These are phyloP conservation scores for Scarus forsteni DNA, from an alignment of 2,797 vertebrate genomes.

Conservation along the genomic window DNA sequence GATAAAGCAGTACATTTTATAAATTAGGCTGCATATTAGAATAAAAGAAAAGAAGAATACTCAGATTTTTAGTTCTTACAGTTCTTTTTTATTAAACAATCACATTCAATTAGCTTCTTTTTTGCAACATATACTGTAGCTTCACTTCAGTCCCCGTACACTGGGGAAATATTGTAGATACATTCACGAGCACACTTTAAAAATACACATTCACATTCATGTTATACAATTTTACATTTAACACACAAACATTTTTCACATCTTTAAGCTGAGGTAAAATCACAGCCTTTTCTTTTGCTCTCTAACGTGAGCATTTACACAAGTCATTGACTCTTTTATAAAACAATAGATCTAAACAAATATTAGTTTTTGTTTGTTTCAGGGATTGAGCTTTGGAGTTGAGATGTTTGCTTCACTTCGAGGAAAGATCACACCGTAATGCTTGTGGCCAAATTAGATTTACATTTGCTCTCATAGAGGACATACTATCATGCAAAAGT, in stretches of 20 bases:
- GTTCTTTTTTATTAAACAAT: constrained; percentile 33
- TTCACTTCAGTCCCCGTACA: constrained; percentile 68
- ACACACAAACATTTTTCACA: constrained; percentile 65
- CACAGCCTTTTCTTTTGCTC: constrained; percentile 43
- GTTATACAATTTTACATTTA: constrained; percentile 40
- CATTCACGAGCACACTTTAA: constrained; percentile 44
- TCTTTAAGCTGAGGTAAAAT: constrained; percentile 74
- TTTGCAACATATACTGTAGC: constrained; percentile 38
- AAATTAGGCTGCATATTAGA: background rate
- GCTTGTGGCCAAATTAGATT: background rate
- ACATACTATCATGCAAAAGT: constrained; percentile 24
- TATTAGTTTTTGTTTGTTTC: background rate
- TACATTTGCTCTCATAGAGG: constrained; percentile 46
- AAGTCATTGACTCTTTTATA: constrained; percentile 55
- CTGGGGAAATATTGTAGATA: constrained; percentile 64
- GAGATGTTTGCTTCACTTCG: constrained; percentile 53
- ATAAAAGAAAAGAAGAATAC: constrained; percentile 7
- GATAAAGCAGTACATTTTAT: too few species aligned
- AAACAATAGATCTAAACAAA: constrained; percentile 29
- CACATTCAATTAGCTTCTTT: constrained; percentile 70
- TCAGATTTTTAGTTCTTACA: constrained; percentile 38
- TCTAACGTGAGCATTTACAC: constrained; percentile 44
- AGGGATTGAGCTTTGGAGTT: constrained; percentile 16
- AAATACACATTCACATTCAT: constrained; percentile 55
- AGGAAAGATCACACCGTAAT: constrained; percentile 16